phyloP scores from a whole-genome alignment of 2,797 vertebrate species.

The Macropus fuliginosus region DNA sequence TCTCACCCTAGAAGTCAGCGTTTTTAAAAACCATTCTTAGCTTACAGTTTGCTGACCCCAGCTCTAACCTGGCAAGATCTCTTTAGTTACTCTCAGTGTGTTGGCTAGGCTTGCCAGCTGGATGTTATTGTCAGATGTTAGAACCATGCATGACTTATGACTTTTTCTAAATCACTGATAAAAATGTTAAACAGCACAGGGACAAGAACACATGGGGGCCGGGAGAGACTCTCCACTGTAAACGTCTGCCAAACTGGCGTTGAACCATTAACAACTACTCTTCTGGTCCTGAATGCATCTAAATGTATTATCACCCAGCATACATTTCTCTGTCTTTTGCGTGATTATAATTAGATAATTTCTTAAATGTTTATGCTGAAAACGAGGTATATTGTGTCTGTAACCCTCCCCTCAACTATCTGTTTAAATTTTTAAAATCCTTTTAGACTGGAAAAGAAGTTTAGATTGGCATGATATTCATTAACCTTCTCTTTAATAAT shows the following conservation, averaged over 20 bases:
- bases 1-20: neutral
- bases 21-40: neutral
- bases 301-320: neutral
- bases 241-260: neutral
- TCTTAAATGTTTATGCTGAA: neutral
- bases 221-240: neutral
- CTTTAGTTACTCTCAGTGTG: neutral
- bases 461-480: neutral
- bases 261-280: neutral
- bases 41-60: neutral
- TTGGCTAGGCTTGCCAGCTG: neutral
- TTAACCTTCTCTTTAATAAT: neutral
- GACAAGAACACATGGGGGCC: neutral
- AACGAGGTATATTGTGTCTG: neutral
- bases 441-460: neutral
- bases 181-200: neutral
- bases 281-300: neutral
- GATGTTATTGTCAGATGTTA: neutral
- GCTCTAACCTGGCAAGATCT: neutral
- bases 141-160: neutral
- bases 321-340: neutral
- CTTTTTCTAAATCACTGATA: neutral
- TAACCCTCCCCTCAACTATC: neutral
- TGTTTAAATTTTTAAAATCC: neutral
- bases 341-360: neutral